These are phyloP conservation scores for Caenorhabditis imperialis DNA, from an alignment of 2,888 invertebrate genomes.

Conservation along the genomic window DNA sequence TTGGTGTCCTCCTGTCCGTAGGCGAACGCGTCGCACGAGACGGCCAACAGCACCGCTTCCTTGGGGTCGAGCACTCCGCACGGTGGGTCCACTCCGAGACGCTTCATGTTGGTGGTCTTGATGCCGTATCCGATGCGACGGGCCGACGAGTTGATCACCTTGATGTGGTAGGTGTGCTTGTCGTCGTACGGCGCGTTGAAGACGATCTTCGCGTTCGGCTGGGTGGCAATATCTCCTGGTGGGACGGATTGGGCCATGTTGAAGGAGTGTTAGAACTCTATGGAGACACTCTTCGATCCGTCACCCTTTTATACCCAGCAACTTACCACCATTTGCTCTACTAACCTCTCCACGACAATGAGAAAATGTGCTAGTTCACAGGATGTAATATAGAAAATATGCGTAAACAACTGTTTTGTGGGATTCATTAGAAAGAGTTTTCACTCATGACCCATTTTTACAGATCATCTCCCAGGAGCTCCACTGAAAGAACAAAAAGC, in stretches of 20 bases:
- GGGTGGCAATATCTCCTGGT: conserved; percentile 68
- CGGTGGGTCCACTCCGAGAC: conserved; percentile 71
- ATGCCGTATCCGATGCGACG: conserved; percentile 72
- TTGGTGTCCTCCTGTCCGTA: conserved; percentile 66
- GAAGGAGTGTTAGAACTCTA: too few species aligned
- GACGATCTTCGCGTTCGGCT: conserved; percentile 69
- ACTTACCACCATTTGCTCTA: too few species aligned
- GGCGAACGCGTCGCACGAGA: conserved; percentile 74
- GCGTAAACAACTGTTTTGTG: too few species aligned
- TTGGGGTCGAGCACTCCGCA: conserved; percentile 74
- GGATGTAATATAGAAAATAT: too few species aligned
- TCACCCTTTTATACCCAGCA: too few species aligned
- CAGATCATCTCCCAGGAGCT: too few species aligned
- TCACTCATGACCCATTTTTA: too few species aligned
- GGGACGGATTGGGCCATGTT: conserved; percentile 69
- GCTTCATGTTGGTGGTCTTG: conserved; percentile 74
- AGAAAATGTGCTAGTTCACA: too few species aligned
- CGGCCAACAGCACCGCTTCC: conserved; percentile 70
- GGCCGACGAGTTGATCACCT: conserved; percentile 62
- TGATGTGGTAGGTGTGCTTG: conserved; percentile 70
- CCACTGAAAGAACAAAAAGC: too few species aligned
- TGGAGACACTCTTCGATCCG: too few species aligned
- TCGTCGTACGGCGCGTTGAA: conserved; percentile 74
- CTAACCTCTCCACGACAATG: too few species aligned
- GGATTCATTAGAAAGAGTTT: too few species aligned